These are phyloP conservation scores for Hirundichthys speculiger DNA, from an alignment of 2,113 vertebrate species.

Conservation along the genomic window DNA sequence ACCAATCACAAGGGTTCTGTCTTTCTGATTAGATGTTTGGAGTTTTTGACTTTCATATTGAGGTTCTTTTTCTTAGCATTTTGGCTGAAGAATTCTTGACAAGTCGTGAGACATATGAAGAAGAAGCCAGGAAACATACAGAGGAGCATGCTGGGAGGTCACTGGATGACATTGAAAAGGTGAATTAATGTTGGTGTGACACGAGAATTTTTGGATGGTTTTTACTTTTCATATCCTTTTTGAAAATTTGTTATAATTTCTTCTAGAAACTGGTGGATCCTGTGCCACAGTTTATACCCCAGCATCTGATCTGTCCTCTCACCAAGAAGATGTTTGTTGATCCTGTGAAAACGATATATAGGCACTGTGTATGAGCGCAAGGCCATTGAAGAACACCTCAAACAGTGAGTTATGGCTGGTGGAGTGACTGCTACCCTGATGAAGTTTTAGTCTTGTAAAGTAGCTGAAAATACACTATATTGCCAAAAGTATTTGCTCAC, in stretches of 20 bases:
- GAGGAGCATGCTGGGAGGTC: slow-evolving; percentile 43
- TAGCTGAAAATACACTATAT: too few species aligned
- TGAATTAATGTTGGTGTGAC: slow-evolving; percentile 15
- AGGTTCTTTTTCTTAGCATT: slow-evolving; percentile 36
- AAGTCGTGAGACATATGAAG: slow-evolving; percentile 40
- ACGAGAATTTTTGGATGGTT: background rate
- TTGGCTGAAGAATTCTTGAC: slow-evolving; percentile 71
- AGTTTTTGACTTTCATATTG: background rate
- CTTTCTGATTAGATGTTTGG: background rate
- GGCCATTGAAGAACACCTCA: slow-evolving; percentile 66
- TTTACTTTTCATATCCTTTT: slow-evolving; percentile 1
- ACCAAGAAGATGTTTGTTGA: slow-evolving; percentile 72
- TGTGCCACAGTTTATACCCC: slow-evolving; percentile 23
- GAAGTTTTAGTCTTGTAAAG: too few species aligned
- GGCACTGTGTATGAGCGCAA: slow-evolving; percentile 63
- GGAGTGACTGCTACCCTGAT: too few species aligned
- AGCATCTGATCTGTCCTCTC: slow-evolving; percentile 60
- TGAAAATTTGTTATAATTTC: background rate
- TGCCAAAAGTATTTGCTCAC: too few species aligned
- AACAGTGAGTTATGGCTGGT: slow-evolving; percentile 37
- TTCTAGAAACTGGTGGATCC: slow-evolving; percentile 54
- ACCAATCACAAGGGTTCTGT: background rate
- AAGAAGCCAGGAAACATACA: slow-evolving; percentile 63
- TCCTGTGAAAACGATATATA: slow-evolving; percentile 64
- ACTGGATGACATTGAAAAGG: slow-evolving; percentile 69